These are phyloP conservation scores for Onthophagus sagittarius DNA, from an alignment of 2,888 invertebrate genomes.

Conservation along the genomic window DNA sequence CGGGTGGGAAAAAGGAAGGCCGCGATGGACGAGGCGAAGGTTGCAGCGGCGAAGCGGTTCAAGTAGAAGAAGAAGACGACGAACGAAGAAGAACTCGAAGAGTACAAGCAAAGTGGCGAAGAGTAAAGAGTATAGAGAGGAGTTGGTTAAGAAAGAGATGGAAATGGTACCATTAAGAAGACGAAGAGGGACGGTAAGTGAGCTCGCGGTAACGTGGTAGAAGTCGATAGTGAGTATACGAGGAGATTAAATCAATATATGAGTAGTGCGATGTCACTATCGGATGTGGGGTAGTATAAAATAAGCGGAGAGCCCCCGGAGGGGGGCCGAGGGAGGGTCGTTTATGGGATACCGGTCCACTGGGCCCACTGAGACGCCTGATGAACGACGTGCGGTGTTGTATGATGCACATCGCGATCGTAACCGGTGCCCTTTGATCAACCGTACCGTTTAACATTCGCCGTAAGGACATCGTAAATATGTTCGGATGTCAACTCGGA, in stretches of 20 bases:
- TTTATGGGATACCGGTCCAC: constrained; percentile 33
- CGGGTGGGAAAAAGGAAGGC: neutral
- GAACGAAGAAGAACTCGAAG: neutral
- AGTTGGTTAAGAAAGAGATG: neutral
- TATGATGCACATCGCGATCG: constrained; percentile 24
- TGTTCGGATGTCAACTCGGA: constrained; percentile 40
- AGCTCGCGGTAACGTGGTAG: constrained; percentile 26
- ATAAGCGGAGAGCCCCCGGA: constrained; percentile 35
- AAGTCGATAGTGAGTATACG: constrained; percentile 33
- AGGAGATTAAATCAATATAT: constrained; percentile 36
- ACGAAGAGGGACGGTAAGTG: neutral
- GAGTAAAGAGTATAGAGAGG: neutral
- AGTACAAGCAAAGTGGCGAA: neutral
- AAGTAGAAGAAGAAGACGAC: neutral
- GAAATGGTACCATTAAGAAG: neutral
- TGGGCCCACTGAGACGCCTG: constrained; percentile 27
- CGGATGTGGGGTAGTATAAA: constrained; percentile 32
- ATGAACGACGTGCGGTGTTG: constrained; percentile 33
- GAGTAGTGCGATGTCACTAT: constrained; percentile 36
- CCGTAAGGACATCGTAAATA: constrained; percentile 45
- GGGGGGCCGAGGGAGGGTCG: constrained; percentile 29
- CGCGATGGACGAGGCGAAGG: neutral
- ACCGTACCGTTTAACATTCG: constrained; percentile 39
- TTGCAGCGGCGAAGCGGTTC: neutral
- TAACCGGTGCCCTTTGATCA: constrained; percentile 40